phyloP scores from a whole-genome alignment of 1,140 invertebrate species.

The Cotesia typhae region DNA sequence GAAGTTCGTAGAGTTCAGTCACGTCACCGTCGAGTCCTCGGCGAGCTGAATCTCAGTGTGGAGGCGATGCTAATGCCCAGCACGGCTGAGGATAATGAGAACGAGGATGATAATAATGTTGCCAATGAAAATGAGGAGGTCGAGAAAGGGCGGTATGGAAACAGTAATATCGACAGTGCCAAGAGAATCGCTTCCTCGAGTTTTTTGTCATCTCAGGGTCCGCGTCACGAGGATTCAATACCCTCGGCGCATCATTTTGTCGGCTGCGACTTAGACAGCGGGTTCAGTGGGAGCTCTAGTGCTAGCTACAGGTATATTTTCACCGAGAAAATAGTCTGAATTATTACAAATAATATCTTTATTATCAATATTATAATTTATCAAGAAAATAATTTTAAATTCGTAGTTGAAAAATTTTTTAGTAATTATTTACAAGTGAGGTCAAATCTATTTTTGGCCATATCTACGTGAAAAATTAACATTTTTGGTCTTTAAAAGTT shows the following conservation, averaged over 20 bases:
- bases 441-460: too few relatives aligned
- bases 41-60: conserved; percentile 85
- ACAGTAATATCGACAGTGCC: conserved; percentile 59
- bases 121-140: conserved; percentile 62
- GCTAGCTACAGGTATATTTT: conserved; percentile 72
- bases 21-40: conserved; percentile 80
- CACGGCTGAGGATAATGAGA: conserved; percentile 59
- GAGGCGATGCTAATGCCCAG: conserved; percentile 88
- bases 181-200: conserved; percentile 75
- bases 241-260: conserved; percentile 65
- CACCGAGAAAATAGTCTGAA: background rate
- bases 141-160: conserved; percentile 43
- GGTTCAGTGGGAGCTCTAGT: conserved; percentile 82
- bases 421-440: too few relatives aligned
- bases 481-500: too few relatives aligned
- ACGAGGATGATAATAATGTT: conserved; percentile 58
- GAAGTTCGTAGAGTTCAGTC: conserved; percentile 82
- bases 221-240: background rate
- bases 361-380: background rate
- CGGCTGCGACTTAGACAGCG: conserved; percentile 79
- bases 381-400: too few relatives aligned
- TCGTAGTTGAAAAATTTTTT: too few relatives aligned
- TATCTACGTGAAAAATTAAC: too few relatives aligned
- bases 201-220: conserved; percentile 56
- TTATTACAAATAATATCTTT: background rate